Base-by-base conservation (phyloP, 2,888 invertebrate species). In the Drosophila incognita region DNA sequence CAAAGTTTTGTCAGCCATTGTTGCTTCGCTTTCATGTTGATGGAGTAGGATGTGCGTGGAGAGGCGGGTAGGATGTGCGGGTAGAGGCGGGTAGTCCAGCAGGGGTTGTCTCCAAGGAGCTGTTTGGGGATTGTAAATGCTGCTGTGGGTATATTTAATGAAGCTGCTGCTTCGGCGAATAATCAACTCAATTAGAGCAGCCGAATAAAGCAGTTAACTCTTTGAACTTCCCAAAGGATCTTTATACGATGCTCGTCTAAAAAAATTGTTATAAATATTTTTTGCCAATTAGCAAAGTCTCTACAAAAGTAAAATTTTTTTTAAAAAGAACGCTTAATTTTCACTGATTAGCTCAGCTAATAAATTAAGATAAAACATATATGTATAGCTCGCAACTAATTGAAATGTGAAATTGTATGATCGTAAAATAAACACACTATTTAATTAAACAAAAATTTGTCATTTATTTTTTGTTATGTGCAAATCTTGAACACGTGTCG, bases 1-100 rank as follows among this genome's bases (percentile, higher is more conserved):
- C 69, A 64, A 86, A 88, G 48, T 88, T 86, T 79, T 71, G 61
- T 56, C 82, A 66, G 75, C 77, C 57, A 75, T 88, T 87, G 87
- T 89, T 76, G 65, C 46, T 31, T 54, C 21, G 52, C 53, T 57
- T 57, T 74, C 27, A 24, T 36, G 35, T 49, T 29, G n/a, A 2
- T n/a, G 1, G 27, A 15, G 27, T 2, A n/a, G 42, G 11, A 42
- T 42, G 21, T 21, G 11, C 5, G 42, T 1, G 2, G 24, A 13
- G 4, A 31, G 6, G 33, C 11, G 52, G 61, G 46, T 58, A 58
- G 69, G 21, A 21, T 36, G 36, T 15, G 36, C 5, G 36, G 15
- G 2, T 18, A 7, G 4, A 27, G 0, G 36, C 2, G 27, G 13
- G n/a, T n/a, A 29, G 11, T 51, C 24, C n/a, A 31, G 73, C 61